Percentiles rank a stretch among this genome's conserved stretches.
Evolutionary conservation across 2,113 vertebrate species (phyloP).

Genomic region (Nothoprocta pentlandii): DNA sequence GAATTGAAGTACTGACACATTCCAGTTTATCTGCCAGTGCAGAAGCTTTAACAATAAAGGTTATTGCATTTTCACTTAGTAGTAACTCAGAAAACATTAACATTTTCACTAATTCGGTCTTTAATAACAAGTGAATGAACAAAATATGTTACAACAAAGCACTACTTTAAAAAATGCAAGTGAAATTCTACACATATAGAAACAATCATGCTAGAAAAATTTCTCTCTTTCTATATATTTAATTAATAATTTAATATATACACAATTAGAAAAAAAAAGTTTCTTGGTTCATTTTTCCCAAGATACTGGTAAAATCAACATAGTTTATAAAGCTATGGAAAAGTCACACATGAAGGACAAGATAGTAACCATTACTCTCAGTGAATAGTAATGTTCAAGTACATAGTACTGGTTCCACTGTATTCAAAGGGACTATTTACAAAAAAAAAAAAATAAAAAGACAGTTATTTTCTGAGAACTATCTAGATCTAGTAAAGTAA

Average conservation of each 20-base stretch:
- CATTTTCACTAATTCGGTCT: background rate
- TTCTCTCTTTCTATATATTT: background rate
- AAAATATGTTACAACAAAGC: background rate
- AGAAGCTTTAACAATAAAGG: background rate
- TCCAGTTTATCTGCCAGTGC: background rate
- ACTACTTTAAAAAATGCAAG: background rate
- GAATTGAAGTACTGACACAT: conserved; percentile 58
- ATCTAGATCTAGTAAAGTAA: background rate
- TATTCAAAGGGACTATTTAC: background rate
- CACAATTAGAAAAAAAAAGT: background rate
- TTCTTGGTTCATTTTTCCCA: background rate
- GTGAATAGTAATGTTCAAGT: background rate
- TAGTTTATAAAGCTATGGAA: background rate
- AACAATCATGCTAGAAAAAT: background rate
- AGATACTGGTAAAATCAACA: background rate
- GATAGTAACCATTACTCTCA: background rate
- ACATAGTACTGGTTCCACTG: background rate
- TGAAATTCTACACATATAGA: background rate
- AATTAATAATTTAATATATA: background rate
- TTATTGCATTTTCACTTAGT: background rate
- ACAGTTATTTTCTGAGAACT: background rate
- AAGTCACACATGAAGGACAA: background rate
- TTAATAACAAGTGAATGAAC: background rate
- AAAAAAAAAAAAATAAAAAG: background rate
- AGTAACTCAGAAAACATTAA: background rate